phyloP scores from a whole-genome alignment of 2,888 invertebrate genomes.

The Sinhomidia bicolor region DNA sequence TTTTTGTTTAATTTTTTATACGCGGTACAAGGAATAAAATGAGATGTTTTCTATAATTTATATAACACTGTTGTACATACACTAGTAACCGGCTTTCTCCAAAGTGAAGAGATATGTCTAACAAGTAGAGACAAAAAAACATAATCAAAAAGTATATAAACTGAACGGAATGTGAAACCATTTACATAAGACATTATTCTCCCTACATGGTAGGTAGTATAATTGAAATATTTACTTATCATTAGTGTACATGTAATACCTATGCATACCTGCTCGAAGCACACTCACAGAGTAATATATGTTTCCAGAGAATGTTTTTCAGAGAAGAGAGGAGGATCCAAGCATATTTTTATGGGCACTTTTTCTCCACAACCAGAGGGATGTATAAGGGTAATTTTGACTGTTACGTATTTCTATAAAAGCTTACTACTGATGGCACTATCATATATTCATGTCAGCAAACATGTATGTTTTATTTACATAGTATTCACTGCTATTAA shows the following conservation, averaged over 20 bases:
- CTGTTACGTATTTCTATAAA: too few species aligned
- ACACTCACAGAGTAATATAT: not conserved
- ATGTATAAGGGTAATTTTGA: not conserved
- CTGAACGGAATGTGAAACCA: slow-evolving; percentile 1
- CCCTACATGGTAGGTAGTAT: not conserved
- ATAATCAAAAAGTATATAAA: not conserved
- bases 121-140: not conserved
- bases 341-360: not conserved
- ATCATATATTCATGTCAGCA: not conserved
- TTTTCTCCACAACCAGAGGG: not conserved
- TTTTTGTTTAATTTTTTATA: slow-evolving; percentile 6
- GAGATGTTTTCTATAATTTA: not conserved
- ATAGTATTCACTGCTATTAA: too few species aligned
- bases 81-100: not conserved
- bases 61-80: not conserved
- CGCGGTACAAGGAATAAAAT: not conserved
- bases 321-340: not conserved
- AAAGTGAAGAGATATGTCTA: not conserved
- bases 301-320: not conserved
- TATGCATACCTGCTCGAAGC: not conserved
- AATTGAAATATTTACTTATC: not conserved
- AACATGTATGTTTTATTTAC: too few species aligned
- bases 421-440: not conserved
- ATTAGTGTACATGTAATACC: not conserved
- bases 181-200: not conserved